Evolutionary conservation across 2,113 vertebrate species (phyloP), one percentile per base, ranked within the genome.

Genomic region (Arizona elegans): DNA sequence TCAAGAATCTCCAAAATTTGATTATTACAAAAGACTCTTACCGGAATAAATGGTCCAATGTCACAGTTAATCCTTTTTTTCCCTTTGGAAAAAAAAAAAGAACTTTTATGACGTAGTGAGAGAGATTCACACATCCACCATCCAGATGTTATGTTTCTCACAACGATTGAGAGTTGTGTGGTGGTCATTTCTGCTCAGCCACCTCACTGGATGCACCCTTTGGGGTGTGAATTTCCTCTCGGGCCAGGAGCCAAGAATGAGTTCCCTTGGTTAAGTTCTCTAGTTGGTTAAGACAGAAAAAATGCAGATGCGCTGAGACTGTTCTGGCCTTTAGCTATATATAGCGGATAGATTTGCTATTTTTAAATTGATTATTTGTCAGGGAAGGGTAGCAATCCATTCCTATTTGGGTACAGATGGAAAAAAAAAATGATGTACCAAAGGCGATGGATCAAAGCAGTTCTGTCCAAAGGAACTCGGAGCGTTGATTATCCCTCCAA

Each of bases 351-450:
- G 5, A 33, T 55, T 50, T 15, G 56, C 75, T 92, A 92, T 92
- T 94, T 93, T 92, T 70, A 70, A n/a, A 23, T 65, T 87, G 75
- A 92, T 92, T 92, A 75, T 94, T 93, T 89, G 75, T 54, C 58
- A 86, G 62, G 88, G 88, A 56, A 90, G 55, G 23, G 17, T 3
- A 53, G 56, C 56, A 15, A 33, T 56, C 15, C 33, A 38, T 90
- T 65, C 43, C 59, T 15, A 8, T 52, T 56, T 43, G 56, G 88
- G 9, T 52, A 90, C 86, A 15, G 2, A 53, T 19, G 75, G 59
- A 2, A 26, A 62, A 19, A 86, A 53, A 6, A 62, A 19, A 24
- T 58, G 23, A 87, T 55, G 88, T 1, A 21, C n/a, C 7, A 24
- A 4, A 50, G 38, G 24, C 2, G 4, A 89, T n/a, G 23, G 56